Evolutionary conservation across 64 coral and sea anemone species (phyloP), one percentile per base, ranked within the genome.

Genomic region (Pocillopora verrucosa): DNA sequence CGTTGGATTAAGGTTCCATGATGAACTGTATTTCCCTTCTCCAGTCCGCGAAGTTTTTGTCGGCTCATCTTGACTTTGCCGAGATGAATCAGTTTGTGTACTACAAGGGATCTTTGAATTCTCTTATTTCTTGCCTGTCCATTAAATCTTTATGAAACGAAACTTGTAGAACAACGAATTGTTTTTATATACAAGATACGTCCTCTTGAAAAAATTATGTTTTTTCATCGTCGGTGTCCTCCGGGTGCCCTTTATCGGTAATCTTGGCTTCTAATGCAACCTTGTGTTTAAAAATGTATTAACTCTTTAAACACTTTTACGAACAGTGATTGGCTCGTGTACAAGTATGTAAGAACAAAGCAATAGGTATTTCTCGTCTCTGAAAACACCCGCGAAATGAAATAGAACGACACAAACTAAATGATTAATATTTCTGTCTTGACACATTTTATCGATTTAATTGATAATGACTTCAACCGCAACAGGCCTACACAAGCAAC

Each of bases 1-100:
- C 83, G 77, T 72, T 87, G 62, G 45, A 93, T 89, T 61, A 93
- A 88, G 60, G 92, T 87, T 26, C 65, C 65, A 22, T 56, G 65
- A 17, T 24, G 22, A 9, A 0, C 36, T 19, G 2, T 63, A 6
- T 36, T 83, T 67, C 26, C 38, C 36, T 62, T 38, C 10, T 24
- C 38, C 0, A 67, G 11, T 11, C 17, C 17, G 57, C 82, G 17
- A 26, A 20, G 13, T 72, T 85, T 85, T 24, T 20, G 45, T 13
- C 57, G 69, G 57, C 45, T 72, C 82, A 26, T 85, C 82, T 20
- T 19, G 16, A 72, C 72, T 38, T 85, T 85, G 34, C 61, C 65
- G 22, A 85, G 65, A n/a, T 85, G 82, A 57, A 72, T 72, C 38
- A 85, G 14, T 26, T 20, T 58, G 51, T 65, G 17, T 19, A 85